phyloP scores from a whole-genome alignment of 1,140 invertebrate genomes.

The Leptinotarsa texana region DNA sequence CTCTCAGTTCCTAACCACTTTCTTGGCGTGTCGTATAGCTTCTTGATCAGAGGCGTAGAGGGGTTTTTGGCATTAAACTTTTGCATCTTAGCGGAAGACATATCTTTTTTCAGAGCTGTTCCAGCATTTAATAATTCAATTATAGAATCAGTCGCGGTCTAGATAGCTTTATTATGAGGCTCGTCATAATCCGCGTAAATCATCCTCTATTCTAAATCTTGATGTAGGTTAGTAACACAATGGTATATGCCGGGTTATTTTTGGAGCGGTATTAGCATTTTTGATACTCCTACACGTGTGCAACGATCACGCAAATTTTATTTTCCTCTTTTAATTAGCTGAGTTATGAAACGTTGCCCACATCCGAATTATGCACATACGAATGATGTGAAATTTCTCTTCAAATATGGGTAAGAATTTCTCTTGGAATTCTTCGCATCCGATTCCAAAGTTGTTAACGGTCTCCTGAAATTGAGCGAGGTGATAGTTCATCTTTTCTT shows the following conservation, averaged over 20 bases:
- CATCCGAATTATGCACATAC: constrained; percentile 12
- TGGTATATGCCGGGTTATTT: constrained; percentile 6
- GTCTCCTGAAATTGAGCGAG: background rate
- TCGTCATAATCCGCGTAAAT: background rate
- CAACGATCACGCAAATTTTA: background rate
- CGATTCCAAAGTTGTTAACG: background rate
- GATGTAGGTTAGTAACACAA: constrained; percentile 23
- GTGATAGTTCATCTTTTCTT: background rate
- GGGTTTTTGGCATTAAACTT: constrained; percentile 34
- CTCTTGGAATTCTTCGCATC: constrained; percentile 1
- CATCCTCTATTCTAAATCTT: constrained; percentile 8
- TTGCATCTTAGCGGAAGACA: constrained; percentile 34
- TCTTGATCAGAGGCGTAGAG: constrained; percentile 39
- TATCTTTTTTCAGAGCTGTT: constrained; percentile 17
- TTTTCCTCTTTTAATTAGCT: constrained; percentile 9
- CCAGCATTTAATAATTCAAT: background rate
- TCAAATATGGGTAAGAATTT: constrained; percentile 1
- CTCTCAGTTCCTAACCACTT: constrained; percentile 37
- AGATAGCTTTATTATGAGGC: background rate
- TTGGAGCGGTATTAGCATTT: constrained; percentile 8
- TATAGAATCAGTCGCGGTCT: background rate
- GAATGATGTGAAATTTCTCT: background rate
- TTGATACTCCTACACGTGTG: background rate
- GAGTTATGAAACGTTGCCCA: constrained; percentile 15
- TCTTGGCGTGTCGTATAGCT: constrained; percentile 41